Evolutionary conservation across 1,140 invertebrate species (phyloP), one percentile per base, ranked within the genome.

Genomic region (Fopius arisanus): DNA sequence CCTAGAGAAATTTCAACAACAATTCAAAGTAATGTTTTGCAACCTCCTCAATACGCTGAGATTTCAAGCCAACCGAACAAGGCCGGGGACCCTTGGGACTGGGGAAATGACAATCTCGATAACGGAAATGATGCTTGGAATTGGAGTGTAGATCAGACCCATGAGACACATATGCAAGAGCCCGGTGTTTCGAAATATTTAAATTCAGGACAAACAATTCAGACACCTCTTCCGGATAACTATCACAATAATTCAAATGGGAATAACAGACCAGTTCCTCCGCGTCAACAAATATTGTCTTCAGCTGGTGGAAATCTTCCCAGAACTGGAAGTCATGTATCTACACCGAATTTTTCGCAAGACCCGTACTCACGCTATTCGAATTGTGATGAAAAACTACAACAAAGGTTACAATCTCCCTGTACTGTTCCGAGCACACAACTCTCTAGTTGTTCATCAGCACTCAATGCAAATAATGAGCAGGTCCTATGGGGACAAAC

Each of bases 61-160:
- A 7, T 77, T 21, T 2, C 62, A 9, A 83, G 70, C 77, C 75
- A 84, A 69, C 73, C 79, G 0, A 83, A 86, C 73, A 78, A 81
- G 26, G 0, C 67, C 1, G 79, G 75, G 6, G 84, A 88, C 76
- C 63, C 85, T 2, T 87, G 87, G 86, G 81, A 84, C 14, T 84
- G 83, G 84, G 80, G 80, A 5, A 75, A 78, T 10, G 84, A 83
- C 21, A 76, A 79, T 37, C 31, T 68, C 12, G 83, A 84, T 43
- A 84, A 84, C 76, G 82, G 80, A 6, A 87, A 86, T 70, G 84
- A 88, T 75, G 83, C 84, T 0, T 88, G 87, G 85, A 83, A 88
- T 62, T 88, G 86, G 85, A 87, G 82, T 72, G 73, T 87, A 31
- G 87, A 88, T 62, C 84, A 84, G 63, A 80, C 84, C 37, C 19